Evolutionary conservation across 2,888 invertebrate species (phyloP), one percentile per base, ranked within the genome.

Genomic region (Sarcophaga variegata): DNA sequence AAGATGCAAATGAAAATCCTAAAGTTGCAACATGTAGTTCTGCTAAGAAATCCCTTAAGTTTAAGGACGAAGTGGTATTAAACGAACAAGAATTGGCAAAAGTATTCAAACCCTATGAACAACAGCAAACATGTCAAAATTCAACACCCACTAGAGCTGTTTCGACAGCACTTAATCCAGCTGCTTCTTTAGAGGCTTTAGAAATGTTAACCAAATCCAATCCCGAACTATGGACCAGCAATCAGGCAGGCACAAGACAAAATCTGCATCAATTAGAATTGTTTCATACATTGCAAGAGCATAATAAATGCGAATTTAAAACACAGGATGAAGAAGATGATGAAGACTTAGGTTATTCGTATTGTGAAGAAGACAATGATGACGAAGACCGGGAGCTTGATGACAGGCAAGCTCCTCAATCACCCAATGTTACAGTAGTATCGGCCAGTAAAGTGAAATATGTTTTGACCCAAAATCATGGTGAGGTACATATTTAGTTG

Each of bases 341-440:
- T 10, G 92, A 92, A 86, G 92, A 92, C 76, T 88, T 91, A 27
- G 90, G 92, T 54, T 91, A 92, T 82, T 91, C 92, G 14, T 92
- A 89, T 59, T 91, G 91, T 84, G 92, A 92, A 83, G 92, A 92
- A 75, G 86, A 88, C 4, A 82, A 66, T n/a, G 81, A 80, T 11
- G 82, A 86, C 4, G 87, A 89, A 0, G 85, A 88, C 3, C 10
- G 8, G 37, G 88, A 77, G 5, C 62, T 62, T 11, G 83, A 81
- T 3, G 86, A 76, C 11, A 59, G 72, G 12, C 62, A 59, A 12
- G 8, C 72, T 62, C 12, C 59, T 2, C 11, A 67, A 81, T 91
- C 88, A 80, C 92, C 88, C 82, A 90, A 89, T 88, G 89, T 88
- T 10, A 86, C 88, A 3, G 88, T 89, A 45, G 86, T 54, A 54